Evolutionary conservation across 2,888 invertebrate genomes (phyloP), one percentile per base, ranked within the genome.

Genomic region (Serripes groenlandicus): DNA sequence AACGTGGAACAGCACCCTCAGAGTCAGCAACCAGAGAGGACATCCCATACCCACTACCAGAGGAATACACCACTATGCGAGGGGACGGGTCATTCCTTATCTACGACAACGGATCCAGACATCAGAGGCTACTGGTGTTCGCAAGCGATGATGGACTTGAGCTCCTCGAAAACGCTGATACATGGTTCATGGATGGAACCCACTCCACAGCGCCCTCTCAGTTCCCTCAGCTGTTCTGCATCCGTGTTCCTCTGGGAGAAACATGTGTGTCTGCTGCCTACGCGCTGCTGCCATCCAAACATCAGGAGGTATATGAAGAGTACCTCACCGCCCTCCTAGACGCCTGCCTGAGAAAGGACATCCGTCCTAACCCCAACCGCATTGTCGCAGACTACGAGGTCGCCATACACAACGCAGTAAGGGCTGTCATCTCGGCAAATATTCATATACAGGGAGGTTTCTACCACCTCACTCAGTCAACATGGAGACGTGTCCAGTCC

Each of bases 131-230:
- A 3, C 66, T 73, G 7, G 42, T 78, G 37, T 78, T 78, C 26
- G 73, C 73, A 18, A 56, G 30, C 18, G 73, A 72, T 23, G 52
- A 49, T 34, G 62, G 66, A 5, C 56, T 72, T 15, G n/a, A 64
- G 11, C 78, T 72, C 18, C 72, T 78, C n/a, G 26, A 21, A 2
- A 42, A 35, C n/a, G 72, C 78, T 28, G 66, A 72, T 28, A 78
- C 66, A 7, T 78, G 72, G 78, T 78, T 72, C 30, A 72, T 78
- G 78, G 78, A 78, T 23, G 78, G 78, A 1, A 72, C 78, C 7
- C 78, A 78, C 34, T 78, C 72, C 3, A 64, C 72, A 23, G 71
- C 71, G 9, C 78, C 78, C 15, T 28, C 49, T 7, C 71, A 71
- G 54, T 75, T 75, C 23, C 11, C 35, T 1, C 75, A 66, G 54